Evolutionary conservation across 2,888 invertebrate genomes (phyloP).

Genomic region (Parnassius apollo): DNA sequence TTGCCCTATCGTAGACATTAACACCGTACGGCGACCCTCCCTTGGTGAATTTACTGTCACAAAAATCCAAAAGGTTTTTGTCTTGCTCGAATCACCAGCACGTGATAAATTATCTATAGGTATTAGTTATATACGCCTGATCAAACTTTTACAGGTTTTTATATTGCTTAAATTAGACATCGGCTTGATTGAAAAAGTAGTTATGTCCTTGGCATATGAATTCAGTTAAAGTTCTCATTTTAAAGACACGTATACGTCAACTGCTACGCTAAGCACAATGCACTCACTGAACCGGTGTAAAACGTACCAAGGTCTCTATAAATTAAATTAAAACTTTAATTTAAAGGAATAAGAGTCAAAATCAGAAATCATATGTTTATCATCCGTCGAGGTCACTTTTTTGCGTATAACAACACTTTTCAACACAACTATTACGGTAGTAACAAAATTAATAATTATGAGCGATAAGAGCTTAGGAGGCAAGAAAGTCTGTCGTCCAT

Average conservation of each 20-base stretch:
- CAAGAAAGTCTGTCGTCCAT: not conserved
- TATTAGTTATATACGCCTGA: too few species aligned
- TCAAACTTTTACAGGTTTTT: too few species aligned
- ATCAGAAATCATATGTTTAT: not conserved
- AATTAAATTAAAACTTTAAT: not conserved
- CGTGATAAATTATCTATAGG: not conserved
- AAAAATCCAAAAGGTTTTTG: not conserved
- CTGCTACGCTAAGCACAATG: not conserved
- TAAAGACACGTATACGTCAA: not conserved
- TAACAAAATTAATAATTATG: not conserved
- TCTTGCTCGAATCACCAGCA: not conserved
- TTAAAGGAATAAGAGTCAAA: not conserved
- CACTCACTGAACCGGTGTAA: not conserved
- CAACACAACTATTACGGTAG: not conserved
- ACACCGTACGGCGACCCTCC: too few species aligned
- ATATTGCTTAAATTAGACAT: too few species aligned
- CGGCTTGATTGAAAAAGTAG: too few species aligned
- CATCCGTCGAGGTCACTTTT: constrained; percentile 2
- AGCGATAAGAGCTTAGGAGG: not conserved
- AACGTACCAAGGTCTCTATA: not conserved
- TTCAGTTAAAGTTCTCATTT: not conserved
- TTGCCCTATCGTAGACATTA: too few species aligned
- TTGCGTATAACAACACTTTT: not conserved
- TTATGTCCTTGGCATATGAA: not conserved
- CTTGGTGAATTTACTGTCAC: not conserved